Evolutionary conservation across 2,113 vertebrate genomes (phyloP).

Genomic region (Silurus glanis): DNA sequence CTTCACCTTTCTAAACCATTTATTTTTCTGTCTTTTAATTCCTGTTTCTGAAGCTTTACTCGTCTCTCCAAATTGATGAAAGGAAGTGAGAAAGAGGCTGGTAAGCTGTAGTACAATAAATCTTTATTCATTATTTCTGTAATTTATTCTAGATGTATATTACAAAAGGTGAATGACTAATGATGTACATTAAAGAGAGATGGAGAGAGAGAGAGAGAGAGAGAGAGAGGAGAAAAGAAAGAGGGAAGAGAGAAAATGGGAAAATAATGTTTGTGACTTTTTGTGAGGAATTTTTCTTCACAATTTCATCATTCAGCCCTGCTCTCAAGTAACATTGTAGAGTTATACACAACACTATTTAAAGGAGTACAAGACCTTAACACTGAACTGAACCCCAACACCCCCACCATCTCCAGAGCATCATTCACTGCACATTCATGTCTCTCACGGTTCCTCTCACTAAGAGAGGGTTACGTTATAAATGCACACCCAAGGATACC

Average conservation of each 20-base stretch:
- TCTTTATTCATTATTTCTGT: background rate
- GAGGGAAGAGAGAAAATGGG: background rate
- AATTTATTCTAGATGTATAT: too few species aligned
- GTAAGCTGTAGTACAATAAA: background rate
- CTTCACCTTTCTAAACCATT: background rate
- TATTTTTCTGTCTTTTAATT: background rate
- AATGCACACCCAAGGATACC: background rate
- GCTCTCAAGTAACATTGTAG: background rate
- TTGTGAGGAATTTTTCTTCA: background rate
- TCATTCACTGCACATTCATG: background rate
- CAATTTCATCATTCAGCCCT: background rate
- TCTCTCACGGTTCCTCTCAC: background rate
- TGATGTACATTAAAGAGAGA: constrained; percentile 10
- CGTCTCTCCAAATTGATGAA: background rate
- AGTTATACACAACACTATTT: background rate
- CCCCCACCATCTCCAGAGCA: background rate
- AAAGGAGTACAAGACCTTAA: background rate
- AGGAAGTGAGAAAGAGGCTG: background rate
- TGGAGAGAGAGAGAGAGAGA: constrained; percentile 33
- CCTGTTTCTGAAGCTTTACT: background rate
- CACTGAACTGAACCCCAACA: background rate
- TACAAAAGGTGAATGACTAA: background rate
- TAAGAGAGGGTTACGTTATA: background rate
- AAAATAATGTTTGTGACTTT: too few species aligned
- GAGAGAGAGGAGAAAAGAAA: background rate